These are phyloP conservation scores for Berghia stephanieae DNA, from an alignment of 1,140 invertebrate species.

Conservation along the genomic window DNA sequence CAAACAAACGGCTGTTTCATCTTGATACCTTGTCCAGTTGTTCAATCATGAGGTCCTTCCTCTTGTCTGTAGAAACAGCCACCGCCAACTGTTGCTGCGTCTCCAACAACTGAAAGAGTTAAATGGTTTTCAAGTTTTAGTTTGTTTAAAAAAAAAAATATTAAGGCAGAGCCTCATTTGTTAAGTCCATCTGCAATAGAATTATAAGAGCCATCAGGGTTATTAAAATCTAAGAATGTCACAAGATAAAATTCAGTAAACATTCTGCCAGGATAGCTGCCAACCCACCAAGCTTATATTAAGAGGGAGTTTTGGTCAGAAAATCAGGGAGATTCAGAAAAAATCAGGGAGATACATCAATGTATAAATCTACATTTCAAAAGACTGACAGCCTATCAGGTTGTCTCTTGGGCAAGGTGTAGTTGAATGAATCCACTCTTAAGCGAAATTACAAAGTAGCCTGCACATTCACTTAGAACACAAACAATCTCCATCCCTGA, in stretches of 20 bases:
- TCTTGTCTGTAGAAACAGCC: conserved; percentile 58
- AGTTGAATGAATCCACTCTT: too few relatives aligned
- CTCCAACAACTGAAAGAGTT: conserved; percentile 49
- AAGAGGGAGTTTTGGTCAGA: too few relatives aligned
- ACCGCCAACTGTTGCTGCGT: conserved; percentile 60
- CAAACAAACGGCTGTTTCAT: neutral
- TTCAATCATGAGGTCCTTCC: conserved; percentile 63
- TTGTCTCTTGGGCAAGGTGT: too few relatives aligned
- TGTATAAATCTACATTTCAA: too few relatives aligned
- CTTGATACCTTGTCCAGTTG: conserved; percentile 58
- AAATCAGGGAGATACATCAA: too few relatives aligned
- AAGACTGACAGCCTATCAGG: too few relatives aligned
- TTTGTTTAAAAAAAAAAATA: neutral
- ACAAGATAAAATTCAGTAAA: neutral
- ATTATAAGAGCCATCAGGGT: neutral
- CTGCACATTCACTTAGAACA: too few relatives aligned
- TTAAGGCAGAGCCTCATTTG: too few relatives aligned
- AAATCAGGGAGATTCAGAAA: too few relatives aligned
- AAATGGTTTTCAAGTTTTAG: neutral
- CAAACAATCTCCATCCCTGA: too few relatives aligned
- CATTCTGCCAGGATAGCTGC: neutral
- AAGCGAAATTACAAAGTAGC: too few relatives aligned
- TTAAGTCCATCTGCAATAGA: neutral
- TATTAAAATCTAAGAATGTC: neutral
- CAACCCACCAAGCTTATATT: neutral